phyloP scores from a whole-genome alignment of 2,888 invertebrate genomes.

The Eledona agricola region DNA sequence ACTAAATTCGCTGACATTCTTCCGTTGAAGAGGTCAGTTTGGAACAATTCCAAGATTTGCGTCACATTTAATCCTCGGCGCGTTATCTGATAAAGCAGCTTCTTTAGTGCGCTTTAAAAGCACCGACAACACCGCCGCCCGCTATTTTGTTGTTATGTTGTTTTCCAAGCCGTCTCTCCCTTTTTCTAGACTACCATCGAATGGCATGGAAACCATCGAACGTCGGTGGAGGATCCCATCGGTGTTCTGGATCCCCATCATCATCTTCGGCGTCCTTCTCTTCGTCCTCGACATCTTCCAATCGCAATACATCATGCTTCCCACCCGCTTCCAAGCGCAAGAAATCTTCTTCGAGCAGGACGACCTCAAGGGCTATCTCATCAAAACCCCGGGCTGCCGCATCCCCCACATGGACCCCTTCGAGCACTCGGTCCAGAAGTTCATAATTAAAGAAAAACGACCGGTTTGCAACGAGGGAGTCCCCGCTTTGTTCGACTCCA shows the following conservation, averaged over 20 bases:
- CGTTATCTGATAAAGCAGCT: too few species aligned
- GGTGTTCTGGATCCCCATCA: slow-evolving; percentile 48
- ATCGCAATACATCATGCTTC: slow-evolving; percentile 36
- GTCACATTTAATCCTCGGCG: too few species aligned
- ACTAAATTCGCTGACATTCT: too few species aligned
- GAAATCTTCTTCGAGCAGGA: slow-evolving; percentile 11
- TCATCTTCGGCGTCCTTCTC: slow-evolving; percentile 48
- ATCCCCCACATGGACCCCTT: slow-evolving; percentile 73
- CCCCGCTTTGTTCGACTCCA: slow-evolving; percentile 68
- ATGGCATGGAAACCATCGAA: slow-evolving; percentile 47
- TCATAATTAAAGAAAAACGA: slow-evolving; percentile 63
- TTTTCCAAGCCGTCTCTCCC: background rate
- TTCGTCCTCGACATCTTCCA: slow-evolving; percentile 55
- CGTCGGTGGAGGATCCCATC: slow-evolving; percentile 45
- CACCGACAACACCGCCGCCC: too few species aligned
- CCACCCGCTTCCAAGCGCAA: slow-evolving; percentile 2
- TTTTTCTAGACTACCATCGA: slow-evolving; percentile 41
- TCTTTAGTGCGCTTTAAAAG: too few species aligned
- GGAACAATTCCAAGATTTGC: too few species aligned
- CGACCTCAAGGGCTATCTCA: slow-evolving; percentile 46
- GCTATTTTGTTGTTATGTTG: too few species aligned
- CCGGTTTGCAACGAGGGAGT: slow-evolving; percentile 65
- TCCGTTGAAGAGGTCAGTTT: too few species aligned
- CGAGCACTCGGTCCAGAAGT: slow-evolving; percentile 67
- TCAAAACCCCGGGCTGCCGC: slow-evolving; percentile 73